phyloP scores from a whole-genome alignment of 2,888 invertebrate genomes.

The Criorhina ranunculi region DNA sequence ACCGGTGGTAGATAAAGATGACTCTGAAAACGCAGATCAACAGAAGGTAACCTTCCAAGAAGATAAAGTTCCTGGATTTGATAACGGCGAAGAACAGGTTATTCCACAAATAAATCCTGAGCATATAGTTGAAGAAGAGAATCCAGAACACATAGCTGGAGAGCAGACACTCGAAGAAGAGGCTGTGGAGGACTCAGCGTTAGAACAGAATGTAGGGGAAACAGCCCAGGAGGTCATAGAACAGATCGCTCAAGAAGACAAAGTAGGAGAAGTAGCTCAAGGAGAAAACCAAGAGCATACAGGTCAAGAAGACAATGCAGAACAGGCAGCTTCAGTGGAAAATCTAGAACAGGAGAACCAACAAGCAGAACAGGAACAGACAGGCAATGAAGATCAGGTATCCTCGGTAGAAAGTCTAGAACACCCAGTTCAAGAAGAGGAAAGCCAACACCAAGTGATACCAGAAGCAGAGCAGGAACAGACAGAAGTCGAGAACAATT shows the following conservation, averaged over 20 bases:
- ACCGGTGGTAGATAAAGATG: background rate
- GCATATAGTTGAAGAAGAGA: background rate
- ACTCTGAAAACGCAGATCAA: background rate
- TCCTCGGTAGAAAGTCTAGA: background rate
- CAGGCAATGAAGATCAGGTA: background rate
- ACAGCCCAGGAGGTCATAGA: background rate
- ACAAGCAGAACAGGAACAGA: conserved; percentile 1
- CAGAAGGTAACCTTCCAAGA: background rate
- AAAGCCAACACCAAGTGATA: background rate
- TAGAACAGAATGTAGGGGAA: too few species aligned
- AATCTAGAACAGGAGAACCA: conserved; percentile 12
- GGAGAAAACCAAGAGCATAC: background rate
- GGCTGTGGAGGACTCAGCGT: too few species aligned
- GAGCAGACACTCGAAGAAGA: too few species aligned
- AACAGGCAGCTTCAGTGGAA: conserved; percentile 4
- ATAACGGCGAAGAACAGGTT: background rate
- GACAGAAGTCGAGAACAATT: background rate
- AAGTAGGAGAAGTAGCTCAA: background rate
- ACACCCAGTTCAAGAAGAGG: background rate
- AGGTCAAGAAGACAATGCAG: conserved; percentile 3
- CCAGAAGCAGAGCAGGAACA: background rate
- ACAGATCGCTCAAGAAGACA: conserved; percentile 11
- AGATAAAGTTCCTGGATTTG: background rate
- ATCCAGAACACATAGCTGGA: background rate
- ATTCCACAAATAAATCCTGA: background rate